Evolutionary conservation across 2,797 vertebrate species (phyloP).

Genomic region (Nyctalus aviator): DNA sequence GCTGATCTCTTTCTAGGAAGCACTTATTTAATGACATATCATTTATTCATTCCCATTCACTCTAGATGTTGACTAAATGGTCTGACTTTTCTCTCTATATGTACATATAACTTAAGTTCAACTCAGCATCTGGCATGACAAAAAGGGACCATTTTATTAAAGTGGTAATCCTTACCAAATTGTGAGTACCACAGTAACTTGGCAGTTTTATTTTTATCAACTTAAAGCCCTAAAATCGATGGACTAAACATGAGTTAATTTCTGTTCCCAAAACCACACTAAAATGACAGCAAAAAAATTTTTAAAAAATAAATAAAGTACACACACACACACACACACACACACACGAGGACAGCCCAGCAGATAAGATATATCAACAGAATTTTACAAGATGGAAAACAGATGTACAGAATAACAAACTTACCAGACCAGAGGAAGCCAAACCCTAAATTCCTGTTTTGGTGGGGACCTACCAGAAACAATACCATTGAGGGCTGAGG

Average conservation of each 20-base stretch:
- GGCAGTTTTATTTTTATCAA: constrained; percentile 64
- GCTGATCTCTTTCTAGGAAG: constrained; percentile 11
- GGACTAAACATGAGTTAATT: constrained; percentile 42
- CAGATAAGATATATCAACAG: constrained; percentile 47
- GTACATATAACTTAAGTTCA: constrained; percentile 10
- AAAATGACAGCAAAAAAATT: constrained; percentile 54
- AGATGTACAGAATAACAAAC: constrained; percentile 64
- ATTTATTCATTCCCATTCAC: background rate
- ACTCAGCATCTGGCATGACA: background rate
- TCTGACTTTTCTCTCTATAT: background rate
- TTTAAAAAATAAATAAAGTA: background rate
- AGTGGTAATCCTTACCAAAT: constrained; percentile 8
- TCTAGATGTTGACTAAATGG: background rate
- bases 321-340: background rate
- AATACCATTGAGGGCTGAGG: background rate
- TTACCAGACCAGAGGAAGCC: constrained; percentile 54
- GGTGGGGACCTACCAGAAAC: background rate
- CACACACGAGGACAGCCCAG: background rate
- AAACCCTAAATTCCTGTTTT: constrained; percentile 20
- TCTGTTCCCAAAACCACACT: constrained; percentile 56
- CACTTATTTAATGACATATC: background rate
- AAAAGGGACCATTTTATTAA: constrained; percentile 36
- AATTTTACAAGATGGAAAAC: constrained; percentile 59
- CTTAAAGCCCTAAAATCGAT: constrained; percentile 59
- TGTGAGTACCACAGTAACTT: constrained; percentile 11